A percentile compares a stretch with the other conserved stretches of the same genome.
Conservation (phyloP, 2,888 invertebrate genomes). For the Linnaemya tessellans region DNA sequence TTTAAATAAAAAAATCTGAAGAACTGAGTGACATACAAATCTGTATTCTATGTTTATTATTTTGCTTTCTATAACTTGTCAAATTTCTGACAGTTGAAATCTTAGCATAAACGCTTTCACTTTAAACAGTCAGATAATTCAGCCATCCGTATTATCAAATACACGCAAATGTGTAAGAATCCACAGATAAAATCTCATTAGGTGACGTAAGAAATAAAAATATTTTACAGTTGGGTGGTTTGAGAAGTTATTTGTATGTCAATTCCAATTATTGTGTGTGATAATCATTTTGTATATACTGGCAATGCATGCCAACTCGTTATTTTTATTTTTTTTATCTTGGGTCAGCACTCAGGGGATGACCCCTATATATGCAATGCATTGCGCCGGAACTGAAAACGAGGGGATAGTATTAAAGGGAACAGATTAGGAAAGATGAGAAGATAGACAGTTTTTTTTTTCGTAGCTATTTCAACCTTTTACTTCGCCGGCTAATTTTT, state of each 20-base stretch:
- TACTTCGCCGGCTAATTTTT: too few relatives aligned
- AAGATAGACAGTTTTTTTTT: too few relatives aligned
- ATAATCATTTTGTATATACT: too few relatives aligned
- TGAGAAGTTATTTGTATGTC: not conserved
- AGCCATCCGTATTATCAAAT: not conserved
- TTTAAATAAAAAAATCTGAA: conserved; percentile 1
- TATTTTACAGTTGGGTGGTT: not conserved
- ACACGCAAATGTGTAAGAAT: not conserved
- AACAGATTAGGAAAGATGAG: too few relatives aligned
- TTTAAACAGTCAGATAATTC: not conserved
- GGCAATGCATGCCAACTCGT: too few relatives aligned
- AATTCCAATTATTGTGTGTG: too few relatives aligned
- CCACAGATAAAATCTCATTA: not conserved
- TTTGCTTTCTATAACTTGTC: conserved; percentile 37
- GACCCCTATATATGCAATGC: too few relatives aligned
- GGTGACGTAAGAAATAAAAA: not conserved
- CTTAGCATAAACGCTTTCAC: not conserved
- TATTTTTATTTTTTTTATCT: too few relatives aligned
- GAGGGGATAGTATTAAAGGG: too few relatives aligned
- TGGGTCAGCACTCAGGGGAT: too few relatives aligned
- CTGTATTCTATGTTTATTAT: conserved; percentile 19
- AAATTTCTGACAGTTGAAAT: conserved; percentile 50
- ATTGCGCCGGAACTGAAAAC: too few relatives aligned
- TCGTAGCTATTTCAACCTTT: too few relatives aligned
- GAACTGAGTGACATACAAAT: conserved; percentile 11